Conservation (phyloP, 64 coral and sea anemone species). For the Montipora sp. region DNA sequence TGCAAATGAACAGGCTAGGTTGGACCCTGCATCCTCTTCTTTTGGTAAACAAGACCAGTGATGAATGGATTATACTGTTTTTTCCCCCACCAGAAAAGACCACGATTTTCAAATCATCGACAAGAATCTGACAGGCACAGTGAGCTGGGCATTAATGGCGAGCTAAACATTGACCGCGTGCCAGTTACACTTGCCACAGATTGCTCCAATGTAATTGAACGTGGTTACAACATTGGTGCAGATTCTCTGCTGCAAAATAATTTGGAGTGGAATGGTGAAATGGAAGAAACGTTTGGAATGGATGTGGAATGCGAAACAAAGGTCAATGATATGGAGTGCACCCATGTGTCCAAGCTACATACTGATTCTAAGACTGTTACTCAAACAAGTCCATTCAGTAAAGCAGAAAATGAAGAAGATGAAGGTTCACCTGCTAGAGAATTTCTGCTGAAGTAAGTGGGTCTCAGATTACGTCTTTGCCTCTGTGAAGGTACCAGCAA, state of each 20-base stretch:
- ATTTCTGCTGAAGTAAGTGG: slow-evolving; percentile 26
- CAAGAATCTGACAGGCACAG: background rate
- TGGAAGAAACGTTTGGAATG: background rate
- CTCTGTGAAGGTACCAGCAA: no score
- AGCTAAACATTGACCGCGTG: background rate
- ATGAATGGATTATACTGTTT: background rate
- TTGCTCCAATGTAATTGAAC: background rate
- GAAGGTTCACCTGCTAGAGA: slow-evolving; percentile 42
- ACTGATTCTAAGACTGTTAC: background rate
- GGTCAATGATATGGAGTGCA: background rate
- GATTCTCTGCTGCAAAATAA: slow-evolving; percentile 27
- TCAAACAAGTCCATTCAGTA: background rate
- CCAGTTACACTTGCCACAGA: background rate
- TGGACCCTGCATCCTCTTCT: no score
- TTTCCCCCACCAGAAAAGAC: slow-evolving; percentile 12
- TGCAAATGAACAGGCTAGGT: no score
- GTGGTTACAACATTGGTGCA: background rate
- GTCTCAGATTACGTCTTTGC: background rate
- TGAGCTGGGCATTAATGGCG: background rate
- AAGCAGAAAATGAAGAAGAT: background rate
- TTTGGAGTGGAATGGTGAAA: background rate
- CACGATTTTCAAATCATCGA: background rate
- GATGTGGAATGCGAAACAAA: slow-evolving; percentile 11
- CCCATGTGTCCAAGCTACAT: slow-evolving; percentile 2
- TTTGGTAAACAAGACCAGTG: no score